Evolutionary conservation across 2,113 vertebrate genomes (phyloP).

Genomic region (Shinisaurus crocodilurus): DNA sequence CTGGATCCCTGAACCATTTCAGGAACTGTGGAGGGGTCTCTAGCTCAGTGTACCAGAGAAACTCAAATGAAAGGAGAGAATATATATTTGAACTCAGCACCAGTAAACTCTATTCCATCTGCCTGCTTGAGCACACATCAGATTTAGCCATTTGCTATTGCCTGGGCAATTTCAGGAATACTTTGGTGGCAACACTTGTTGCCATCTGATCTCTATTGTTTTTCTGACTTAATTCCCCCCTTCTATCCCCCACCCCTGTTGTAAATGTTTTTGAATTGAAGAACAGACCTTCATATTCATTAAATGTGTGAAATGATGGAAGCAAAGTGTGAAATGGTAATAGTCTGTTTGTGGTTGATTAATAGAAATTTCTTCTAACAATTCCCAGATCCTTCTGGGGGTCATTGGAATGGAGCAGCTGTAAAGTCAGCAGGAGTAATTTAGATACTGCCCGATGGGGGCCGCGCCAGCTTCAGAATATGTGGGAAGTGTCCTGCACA

Average conservation of each 20-base stretch:
- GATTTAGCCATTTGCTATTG: background rate
- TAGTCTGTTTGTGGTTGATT: slow-evolving; percentile 83
- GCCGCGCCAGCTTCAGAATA: slow-evolving; percentile 61
- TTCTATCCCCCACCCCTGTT: slow-evolving; percentile 42
- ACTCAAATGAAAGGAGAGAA: background rate
- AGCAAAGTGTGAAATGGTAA: slow-evolving; percentile 87
- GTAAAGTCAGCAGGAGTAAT: slow-evolving; percentile 84
- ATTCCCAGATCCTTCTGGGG: slow-evolving; percentile 78
- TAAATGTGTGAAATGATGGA: slow-evolving; percentile 83
- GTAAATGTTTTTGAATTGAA: slow-evolving; percentile 74
- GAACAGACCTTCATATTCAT: slow-evolving; percentile 75
- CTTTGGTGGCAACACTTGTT: slow-evolving; percentile 41
- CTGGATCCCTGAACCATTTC: background rate
- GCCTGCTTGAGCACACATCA: background rate
- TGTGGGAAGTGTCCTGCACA: slow-evolving; percentile 74
- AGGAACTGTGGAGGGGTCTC: background rate
- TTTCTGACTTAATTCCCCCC: slow-evolving; percentile 20
- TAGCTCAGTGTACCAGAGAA: background rate
- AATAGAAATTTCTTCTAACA: slow-evolving; percentile 84
- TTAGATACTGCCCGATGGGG: slow-evolving; percentile 73
- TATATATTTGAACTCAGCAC: background rate
- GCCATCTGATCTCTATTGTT: slow-evolving; percentile 53
- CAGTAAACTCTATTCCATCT: accelerated
- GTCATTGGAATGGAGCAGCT: slow-evolving; percentile 85
- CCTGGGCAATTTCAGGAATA: background rate